Evolutionary conservation across 2,888 invertebrate species (phyloP).

Genomic region (Conops quadrifasciatus): DNA sequence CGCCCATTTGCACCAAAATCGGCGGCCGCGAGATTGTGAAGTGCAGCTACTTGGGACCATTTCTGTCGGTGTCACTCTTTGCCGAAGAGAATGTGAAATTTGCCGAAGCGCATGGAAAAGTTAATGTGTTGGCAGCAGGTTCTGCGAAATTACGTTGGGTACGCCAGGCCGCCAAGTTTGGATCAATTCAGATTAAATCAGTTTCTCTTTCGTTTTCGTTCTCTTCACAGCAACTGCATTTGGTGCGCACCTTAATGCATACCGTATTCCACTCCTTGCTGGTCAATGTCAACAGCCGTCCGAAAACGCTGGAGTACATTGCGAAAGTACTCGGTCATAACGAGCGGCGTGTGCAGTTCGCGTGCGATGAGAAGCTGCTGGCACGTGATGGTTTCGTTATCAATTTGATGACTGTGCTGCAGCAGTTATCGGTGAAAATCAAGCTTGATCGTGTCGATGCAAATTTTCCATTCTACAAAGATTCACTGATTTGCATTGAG

Average conservation of each 20-base stretch:
- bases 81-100: constrained; percentile 92
- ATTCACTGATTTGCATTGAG: constrained; percentile 75
- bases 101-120: constrained; percentile 74
- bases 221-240: constrained; percentile 75
- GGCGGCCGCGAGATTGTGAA: constrained; percentile 86
- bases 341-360: constrained; percentile 88
- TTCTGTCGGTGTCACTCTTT: constrained; percentile 89
- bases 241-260: constrained; percentile 78
- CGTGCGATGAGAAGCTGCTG: constrained; percentile 85
- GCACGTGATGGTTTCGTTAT: constrained; percentile 96
- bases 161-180: too few species aligned
- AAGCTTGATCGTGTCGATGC: constrained; percentile 90
- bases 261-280: constrained; percentile 85
- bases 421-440: constrained; percentile 88
- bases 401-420: constrained; percentile 90
- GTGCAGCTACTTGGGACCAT: constrained; percentile 89
- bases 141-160: constrained; percentile 60
- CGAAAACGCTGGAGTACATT: constrained; percentile 81
- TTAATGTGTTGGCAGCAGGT: constrained; percentile 53
- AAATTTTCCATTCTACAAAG: constrained; percentile 86
- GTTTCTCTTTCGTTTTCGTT: constrained; percentile 7
- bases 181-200: not conserved
- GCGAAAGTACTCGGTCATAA: constrained; percentile 81
- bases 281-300: constrained; percentile 82
- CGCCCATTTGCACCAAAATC: constrained; percentile 77